These are phyloP conservation scores for Tryphoninae sp. DNA, from an alignment of 2,888 invertebrate genomes.

Conservation along the genomic window DNA sequence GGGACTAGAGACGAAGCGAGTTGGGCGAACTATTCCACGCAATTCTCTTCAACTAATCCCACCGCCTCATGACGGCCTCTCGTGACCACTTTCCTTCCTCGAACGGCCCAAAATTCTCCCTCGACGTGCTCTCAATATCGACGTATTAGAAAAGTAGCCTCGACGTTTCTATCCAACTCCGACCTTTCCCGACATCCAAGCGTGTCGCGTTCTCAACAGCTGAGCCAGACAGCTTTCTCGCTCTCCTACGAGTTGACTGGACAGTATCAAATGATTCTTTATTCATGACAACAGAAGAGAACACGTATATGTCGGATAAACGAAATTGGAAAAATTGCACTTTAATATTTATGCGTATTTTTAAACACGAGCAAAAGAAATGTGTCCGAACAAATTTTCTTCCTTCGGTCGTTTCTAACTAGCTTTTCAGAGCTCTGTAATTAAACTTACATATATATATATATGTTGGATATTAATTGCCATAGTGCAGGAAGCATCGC, in stretches of 20 bases:
- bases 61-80: conserved; percentile 54
- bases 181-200: background rate
- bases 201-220: conserved; percentile 52
- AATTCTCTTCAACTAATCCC: conserved; percentile 59
- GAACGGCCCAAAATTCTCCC: conserved; percentile 30
- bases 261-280: background rate
- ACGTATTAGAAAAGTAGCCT: conserved; percentile 23
- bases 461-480: background rate
- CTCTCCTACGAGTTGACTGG: background rate
- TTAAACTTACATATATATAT: background rate
- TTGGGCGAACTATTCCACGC: conserved; percentile 34
- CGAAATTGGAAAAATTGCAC: background rate
- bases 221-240: conserved; percentile 15
- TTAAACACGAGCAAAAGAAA: no score
- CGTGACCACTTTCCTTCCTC: conserved; percentile 55
- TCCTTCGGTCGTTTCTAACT: no score
- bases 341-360: no score
- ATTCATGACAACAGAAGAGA: background rate
- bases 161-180: conserved; percentile 38
- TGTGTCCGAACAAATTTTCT: no score
- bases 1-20: background rate
- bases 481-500: background rate
- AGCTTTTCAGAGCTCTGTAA: no score
- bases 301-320: background rate
- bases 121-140: conserved; percentile 29